Conservation (phyloP, 2,888 invertebrate genomes). For the Eupithecia insigniata region DNA sequence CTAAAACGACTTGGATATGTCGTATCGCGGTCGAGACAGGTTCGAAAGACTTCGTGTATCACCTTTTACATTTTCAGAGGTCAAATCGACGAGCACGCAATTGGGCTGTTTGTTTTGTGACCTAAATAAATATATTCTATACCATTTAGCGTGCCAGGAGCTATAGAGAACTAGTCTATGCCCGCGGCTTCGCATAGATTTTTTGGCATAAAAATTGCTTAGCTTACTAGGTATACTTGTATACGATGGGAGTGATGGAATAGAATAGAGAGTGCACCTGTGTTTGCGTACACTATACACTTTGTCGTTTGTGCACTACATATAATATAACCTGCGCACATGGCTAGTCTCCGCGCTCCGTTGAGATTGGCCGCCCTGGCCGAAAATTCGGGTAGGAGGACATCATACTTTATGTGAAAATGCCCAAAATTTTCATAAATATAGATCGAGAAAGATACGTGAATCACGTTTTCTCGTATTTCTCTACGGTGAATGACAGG, state of each 20-base stretch:
- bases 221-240: not conserved
- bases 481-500: slow-evolving; percentile 1
- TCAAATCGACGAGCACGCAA: not conserved
- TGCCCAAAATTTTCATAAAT: not conserved
- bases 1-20: not conserved
- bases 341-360: not conserved
- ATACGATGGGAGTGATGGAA: not conserved
- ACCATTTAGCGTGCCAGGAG: not conserved
- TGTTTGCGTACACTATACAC: not conserved
- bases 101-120: not conserved
- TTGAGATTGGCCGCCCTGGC: not conserved
- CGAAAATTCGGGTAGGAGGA: not conserved
- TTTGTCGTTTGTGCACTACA: too few relatives aligned
- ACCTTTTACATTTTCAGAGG: not conserved
- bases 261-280: not conserved
- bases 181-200: not conserved
- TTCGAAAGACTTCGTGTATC: not conserved
- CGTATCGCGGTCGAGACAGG: not conserved
- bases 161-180: not conserved
- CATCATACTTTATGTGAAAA: not conserved
- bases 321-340: not conserved
- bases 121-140: not conserved
- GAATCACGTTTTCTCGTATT: not conserved
- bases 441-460: not conserved
- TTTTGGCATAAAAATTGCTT: not conserved